Evolutionary conservation across 2,113 vertebrate species (phyloP).

Genomic region (Antigone vipio): DNA sequence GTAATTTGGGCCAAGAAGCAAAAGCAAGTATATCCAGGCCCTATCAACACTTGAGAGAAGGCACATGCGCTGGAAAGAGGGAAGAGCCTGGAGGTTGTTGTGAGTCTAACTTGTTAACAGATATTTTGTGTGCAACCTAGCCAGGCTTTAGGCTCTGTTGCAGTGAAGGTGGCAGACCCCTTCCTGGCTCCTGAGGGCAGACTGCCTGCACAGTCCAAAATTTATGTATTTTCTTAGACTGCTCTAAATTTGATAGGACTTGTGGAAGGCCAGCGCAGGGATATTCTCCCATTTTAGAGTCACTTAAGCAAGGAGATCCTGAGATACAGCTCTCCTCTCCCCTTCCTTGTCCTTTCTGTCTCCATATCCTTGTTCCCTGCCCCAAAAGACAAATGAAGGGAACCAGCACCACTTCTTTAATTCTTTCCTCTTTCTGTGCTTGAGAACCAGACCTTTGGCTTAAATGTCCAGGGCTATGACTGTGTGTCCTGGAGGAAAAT

Average conservation of each 20-base stretch:
- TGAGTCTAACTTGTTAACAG: not conserved
- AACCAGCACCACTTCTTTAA: not conserved
- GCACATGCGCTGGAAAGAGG: not conserved
- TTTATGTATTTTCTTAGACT: not conserved
- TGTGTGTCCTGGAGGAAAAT: not conserved
- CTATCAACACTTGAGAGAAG: not conserved
- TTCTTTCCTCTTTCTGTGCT: not conserved
- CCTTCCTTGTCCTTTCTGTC: not conserved
- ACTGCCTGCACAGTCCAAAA: not conserved
- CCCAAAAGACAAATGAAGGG: not conserved
- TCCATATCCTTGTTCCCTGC: not conserved
- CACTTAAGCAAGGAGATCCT: not conserved
- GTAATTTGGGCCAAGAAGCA: not conserved
- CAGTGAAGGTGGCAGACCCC: not conserved
- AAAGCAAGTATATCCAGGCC: not conserved
- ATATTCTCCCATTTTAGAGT: not conserved
- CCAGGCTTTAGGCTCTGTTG: not conserved
- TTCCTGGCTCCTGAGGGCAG: not conserved
- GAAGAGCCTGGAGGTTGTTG: not conserved
- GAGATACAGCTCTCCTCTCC: not conserved
- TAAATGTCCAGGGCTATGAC: not conserved
- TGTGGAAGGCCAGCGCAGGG: not conserved
- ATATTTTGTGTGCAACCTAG: not conserved
- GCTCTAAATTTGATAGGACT: not conserved
- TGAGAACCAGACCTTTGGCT: not conserved